A percentile compares a stretch with the other conserved stretches of the same genome.
Conservation (phyloP, 2,888 invertebrate species). For the Leptodirus hochenwartii region DNA sequence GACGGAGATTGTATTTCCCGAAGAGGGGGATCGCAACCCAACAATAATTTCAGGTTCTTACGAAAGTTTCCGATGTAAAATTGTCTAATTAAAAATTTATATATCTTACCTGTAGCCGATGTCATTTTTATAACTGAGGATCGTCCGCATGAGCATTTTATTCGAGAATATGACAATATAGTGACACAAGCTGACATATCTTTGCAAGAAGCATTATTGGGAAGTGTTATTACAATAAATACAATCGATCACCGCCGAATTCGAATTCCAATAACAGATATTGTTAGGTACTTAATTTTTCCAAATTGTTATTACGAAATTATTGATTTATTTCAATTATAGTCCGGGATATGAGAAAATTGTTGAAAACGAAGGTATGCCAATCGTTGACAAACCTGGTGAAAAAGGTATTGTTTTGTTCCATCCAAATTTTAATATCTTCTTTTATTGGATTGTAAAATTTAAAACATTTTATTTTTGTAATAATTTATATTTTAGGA, state of each 20-base stretch:
- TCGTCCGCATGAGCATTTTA: slow-evolving; percentile 45
- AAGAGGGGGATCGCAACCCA: slow-evolving; percentile 65
- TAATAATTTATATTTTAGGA: no score
- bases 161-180: slow-evolving; percentile 48
- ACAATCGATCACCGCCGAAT: slow-evolving; percentile 54
- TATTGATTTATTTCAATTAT: slow-evolving; percentile 14
- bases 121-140: slow-evolving; percentile 58
- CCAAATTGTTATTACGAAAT: no score
- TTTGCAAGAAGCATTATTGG: slow-evolving; percentile 53
- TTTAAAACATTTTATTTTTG: no score
- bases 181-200: slow-evolving; percentile 38
- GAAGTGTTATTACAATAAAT: slow-evolving; percentile 41
- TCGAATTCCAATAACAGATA: slow-evolving; percentile 49
- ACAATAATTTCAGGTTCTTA: slow-evolving; percentile 50
- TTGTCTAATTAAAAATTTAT: slow-evolving; percentile 8
- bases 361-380: slow-evolving; percentile 55
- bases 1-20: slow-evolving; percentile 53
- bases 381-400: slow-evolving; percentile 38
- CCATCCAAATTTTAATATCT: no score
- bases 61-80: no score
- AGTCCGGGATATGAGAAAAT: slow-evolving; percentile 48
- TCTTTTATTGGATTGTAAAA: no score
- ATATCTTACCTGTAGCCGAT: slow-evolving; percentile 39
- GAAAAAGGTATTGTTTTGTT: no score
- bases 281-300: slow-evolving; percentile 34